Base-by-base conservation (phyloP, 2,113 vertebrate genomes). In the Gymnarchus niloticus region DNA sequence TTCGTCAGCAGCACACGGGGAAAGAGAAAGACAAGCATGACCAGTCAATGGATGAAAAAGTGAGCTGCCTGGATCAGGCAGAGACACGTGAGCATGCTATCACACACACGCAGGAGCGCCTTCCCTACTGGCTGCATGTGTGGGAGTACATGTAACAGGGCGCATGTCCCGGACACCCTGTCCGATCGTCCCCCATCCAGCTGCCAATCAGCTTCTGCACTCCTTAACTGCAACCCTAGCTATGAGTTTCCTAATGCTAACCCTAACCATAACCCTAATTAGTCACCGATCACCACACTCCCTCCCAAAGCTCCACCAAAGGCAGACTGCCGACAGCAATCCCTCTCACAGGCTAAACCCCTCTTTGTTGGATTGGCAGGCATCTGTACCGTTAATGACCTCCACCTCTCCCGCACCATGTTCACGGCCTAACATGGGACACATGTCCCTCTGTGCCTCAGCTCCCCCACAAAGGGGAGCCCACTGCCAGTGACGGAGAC, bases 91-190 rank as follows among this genome's bases (percentile, higher is more conserved):
- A 85, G 80, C 85, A 84, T 37, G 19, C 48, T 83, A 51, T n/a
- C 81, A 78, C 86, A 81, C 61, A 86, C 87, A 46, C 44, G 49
- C 52, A 56, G 59, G 84, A 65, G 81, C 84, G 73, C 87, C 44
- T 49, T 56, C 51, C 51, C 78, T 85, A 49, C 49, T 78, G 41
- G 44, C 14, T 54, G 52, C 14, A 14, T 14, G 6, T 54, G 52
- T 54, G 59, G 25, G n/a, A n/a, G 21, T n/a, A 65, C 25, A n/a
- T n/a, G n/a, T n/a, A 65, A 65, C 7, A 1, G 21, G n/a, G 25
- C 19, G 7, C 59, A 65, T 65, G 2, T n/a, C n/a, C n/a, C n/a
- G 19, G 8, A 23, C 21, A n/a, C 28, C 73, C 19, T 37, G 9
- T 37, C 37, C 33, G n/a, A 25, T 65, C 59, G 19, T 65, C 28